phyloP scores from a whole-genome alignment of 2,888 invertebrate species.

The Diaprepes abbreviatus region DNA sequence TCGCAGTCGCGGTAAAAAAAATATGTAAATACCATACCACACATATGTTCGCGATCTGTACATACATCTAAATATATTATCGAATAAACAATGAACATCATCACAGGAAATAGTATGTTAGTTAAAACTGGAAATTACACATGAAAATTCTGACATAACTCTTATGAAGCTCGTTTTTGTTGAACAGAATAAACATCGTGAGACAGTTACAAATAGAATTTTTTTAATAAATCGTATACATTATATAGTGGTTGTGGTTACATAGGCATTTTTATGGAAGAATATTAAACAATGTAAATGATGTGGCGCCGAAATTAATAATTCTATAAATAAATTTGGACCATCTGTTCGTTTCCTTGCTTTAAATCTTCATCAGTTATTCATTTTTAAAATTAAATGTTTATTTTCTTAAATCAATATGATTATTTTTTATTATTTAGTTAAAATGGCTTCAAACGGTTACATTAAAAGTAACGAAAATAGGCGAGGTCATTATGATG shows the following conservation, averaged over 20 bases:
- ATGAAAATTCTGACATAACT: slow-evolving; percentile 31
- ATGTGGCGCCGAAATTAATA: slow-evolving; percentile 28
- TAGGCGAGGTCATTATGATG: too few relatives aligned
- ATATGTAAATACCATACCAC: neutral
- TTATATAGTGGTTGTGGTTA: neutral
- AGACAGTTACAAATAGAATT: slow-evolving; percentile 15
- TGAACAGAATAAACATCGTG: slow-evolving; percentile 12
- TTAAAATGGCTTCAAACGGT: too few relatives aligned
- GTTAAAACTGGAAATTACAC: slow-evolving; percentile 40
- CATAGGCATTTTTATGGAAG: slow-evolving; percentile 12
- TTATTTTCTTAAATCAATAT: neutral
- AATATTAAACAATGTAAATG: slow-evolving; percentile 27
- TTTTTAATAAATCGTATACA: slow-evolving; percentile 9
- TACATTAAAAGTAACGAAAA: too few relatives aligned
- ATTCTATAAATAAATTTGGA: slow-evolving; percentile 24
- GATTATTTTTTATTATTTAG: neutral
- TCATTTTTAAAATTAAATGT: neutral
- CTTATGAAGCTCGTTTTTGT: slow-evolving; percentile 17
- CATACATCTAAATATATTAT: slow-evolving; percentile 57
- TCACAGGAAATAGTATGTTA: slow-evolving; percentile 55
- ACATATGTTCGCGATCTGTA: slow-evolving; percentile 43
- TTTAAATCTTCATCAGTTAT: slow-evolving; percentile 2
- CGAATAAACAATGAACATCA: slow-evolving; percentile 58
- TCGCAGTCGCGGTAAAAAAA: slow-evolving; percentile 16
- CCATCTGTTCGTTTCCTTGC: slow-evolving; percentile 21